These are phyloP conservation scores for Syrmaticus mikado DNA, from an alignment of 2,113 vertebrate species.

Conservation along the genomic window DNA sequence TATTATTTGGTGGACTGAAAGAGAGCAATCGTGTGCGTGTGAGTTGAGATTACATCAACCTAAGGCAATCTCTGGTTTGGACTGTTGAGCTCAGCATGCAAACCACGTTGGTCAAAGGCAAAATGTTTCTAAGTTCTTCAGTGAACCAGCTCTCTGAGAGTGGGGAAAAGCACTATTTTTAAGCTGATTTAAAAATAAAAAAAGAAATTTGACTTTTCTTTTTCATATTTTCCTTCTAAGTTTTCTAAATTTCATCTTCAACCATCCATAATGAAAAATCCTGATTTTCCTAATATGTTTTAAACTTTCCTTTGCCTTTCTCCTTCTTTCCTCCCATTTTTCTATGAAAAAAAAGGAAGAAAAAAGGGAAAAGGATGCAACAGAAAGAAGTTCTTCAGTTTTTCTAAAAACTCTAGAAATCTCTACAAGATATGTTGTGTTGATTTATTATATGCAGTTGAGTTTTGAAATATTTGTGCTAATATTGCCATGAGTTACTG, in stretches of 20 bases:
- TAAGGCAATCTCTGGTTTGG: neutral
- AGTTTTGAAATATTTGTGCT: slow-evolving; percentile 9
- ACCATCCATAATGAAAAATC: slow-evolving; percentile 9
- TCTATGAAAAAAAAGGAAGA: neutral
- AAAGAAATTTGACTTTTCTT: neutral
- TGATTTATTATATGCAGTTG: neutral
- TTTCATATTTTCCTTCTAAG: neutral
- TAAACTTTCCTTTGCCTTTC: neutral
- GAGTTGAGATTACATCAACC: neutral
- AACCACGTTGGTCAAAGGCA: neutral
- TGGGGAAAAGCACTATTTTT: neutral
- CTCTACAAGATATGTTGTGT: neutral
- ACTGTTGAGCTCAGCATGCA: neutral
- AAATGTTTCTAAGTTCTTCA: neutral
- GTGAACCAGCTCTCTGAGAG: neutral
- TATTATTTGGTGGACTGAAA: neutral
- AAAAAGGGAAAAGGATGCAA: neutral
- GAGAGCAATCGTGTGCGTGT: neutral
- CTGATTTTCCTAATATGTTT: neutral
- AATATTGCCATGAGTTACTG: neutral
- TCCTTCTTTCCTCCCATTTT: neutral
- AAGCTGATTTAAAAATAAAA: neutral
- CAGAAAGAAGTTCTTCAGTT: neutral
- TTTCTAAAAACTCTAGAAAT: neutral
- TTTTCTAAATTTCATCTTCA: slow-evolving; percentile 36